Conservation (phyloP, 2,113 vertebrate genomes). For the Erythrocercus mccallii region DNA sequence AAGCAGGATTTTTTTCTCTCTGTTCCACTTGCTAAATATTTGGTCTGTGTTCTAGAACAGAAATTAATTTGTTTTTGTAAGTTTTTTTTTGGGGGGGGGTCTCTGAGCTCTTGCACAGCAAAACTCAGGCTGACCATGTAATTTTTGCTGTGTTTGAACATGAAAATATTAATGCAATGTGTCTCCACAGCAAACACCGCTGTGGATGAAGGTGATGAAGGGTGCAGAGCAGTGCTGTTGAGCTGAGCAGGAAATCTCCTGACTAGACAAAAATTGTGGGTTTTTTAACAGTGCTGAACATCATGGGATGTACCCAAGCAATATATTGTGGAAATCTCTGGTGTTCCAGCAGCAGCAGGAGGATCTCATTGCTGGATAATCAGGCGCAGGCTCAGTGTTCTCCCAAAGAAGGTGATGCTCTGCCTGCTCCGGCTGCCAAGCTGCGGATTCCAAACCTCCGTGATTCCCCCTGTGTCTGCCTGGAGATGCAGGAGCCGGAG, state of each 20-base stretch:
- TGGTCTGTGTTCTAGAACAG: not conserved
- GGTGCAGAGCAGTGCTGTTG: not conserved
- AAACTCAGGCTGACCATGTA: not conserved
- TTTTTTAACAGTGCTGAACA: not conserved
- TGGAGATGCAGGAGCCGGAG: conserved; percentile 22
- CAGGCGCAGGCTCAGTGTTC: not conserved
- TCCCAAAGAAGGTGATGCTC: not conserved
- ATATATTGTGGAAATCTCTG: not conserved
- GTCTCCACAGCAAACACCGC: not conserved
- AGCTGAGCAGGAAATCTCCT: not conserved
- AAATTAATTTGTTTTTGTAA: not conserved
- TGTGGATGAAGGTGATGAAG: not conserved
- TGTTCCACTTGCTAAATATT: fast-evolving
- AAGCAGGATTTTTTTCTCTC: fast-evolving
- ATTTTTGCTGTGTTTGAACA: not conserved
- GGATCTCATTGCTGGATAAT: not conserved
- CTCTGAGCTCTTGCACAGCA: not conserved
- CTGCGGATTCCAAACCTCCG: not conserved
- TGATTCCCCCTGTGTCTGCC: not conserved
- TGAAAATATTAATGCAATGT: not conserved
- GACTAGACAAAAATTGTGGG: not conserved
- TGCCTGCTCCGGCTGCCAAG: not conserved
- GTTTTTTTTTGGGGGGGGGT: fast-evolving
- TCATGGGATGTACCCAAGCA: not conserved
- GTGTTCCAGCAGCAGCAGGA: not conserved